Evolutionary conservation across 2,797 vertebrate species (phyloP), one percentile per base, ranked within the genome.

Genomic region (Euphonia xanthogaster): DNA sequence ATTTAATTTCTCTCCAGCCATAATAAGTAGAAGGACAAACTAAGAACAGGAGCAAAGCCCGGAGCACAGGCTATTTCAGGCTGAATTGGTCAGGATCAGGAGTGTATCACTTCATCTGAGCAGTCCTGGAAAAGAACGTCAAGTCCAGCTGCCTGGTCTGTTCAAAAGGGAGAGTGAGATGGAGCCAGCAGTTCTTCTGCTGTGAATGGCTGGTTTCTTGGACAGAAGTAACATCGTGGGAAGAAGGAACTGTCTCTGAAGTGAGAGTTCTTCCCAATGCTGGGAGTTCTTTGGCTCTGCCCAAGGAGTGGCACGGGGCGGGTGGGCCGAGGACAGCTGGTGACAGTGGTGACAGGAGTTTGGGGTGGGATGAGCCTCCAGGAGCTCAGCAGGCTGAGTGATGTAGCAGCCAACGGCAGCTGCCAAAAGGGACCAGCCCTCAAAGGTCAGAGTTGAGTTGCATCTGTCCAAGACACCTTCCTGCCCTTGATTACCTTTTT

Each of bases 101-200:
- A 78, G 31, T 1, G 6, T 88, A 60, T 58, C 10, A 3, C 74
- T 73, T 15, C 24, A 73, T 68, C 88, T 55, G 48, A 86, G 76
- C 58, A 91, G 91, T 82, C 83, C 94, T 78, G 80, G 76, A 53
- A 96, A 96, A 96, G 97, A 97, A 97, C 97, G 98, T 97, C 96
- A 91, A 76, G 96, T 97, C 96, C 94, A 88, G 78, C 74, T 94
- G 81, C 95, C 90, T 80, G 79, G 82, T 96, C 84, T 95, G 96
- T 85, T 96, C 94, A 95, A 96, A 96, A 97, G 97, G 97, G 98
- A 98, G 97, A 98, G 98, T 97, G 96, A 97, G 91, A 85, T 78
- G n/a, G 88, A 95, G 92, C 77, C 23, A 47, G 55, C 22, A 4
- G 4, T 82, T 35, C 47, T 84, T 74, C 79, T 94, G 60, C 77